Evolutionary conservation across 2,113 vertebrate species (phyloP).

Genomic region (Thalassoma bifasciatum): DNA sequence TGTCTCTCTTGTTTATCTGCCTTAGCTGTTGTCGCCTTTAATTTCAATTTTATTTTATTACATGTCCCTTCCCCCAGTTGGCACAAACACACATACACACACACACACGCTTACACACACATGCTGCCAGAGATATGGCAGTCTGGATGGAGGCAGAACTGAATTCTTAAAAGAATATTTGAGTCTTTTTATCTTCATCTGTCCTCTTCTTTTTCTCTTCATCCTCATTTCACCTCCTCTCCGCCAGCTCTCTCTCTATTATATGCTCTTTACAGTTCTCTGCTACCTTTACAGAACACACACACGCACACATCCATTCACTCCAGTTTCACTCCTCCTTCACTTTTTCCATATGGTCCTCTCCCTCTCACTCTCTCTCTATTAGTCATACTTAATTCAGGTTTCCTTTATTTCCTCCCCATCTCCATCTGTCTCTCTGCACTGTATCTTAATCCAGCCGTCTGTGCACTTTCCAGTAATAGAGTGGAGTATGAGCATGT

Average conservation of each 20-base stretch:
- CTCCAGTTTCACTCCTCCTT: neutral
- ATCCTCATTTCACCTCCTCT: slow-evolving; percentile 30
- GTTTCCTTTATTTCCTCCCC: slow-evolving; percentile 27
- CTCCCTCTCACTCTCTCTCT: neutral
- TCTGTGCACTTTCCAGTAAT: slow-evolving; percentile 51
- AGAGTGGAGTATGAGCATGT: slow-evolving; percentile 11
- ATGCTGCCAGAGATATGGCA: slow-evolving; percentile 38
- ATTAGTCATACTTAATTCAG: slow-evolving; percentile 2
- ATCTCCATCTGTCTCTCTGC: slow-evolving; percentile 40
- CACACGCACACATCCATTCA: neutral
- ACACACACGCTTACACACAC: too few relatives aligned
- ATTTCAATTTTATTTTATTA: slow-evolving; percentile 71
- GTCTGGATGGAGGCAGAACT: slow-evolving; percentile 52
- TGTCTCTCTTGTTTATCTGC: slow-evolving; percentile 42
- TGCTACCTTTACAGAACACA: slow-evolving; percentile 5
- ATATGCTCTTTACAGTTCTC: slow-evolving; percentile 4
- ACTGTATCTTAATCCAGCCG: slow-evolving; percentile 52
- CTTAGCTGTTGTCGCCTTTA: slow-evolving; percentile 69
- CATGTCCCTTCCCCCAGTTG: slow-evolving; percentile 14
- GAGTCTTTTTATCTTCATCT: slow-evolving; percentile 56
- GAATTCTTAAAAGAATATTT: slow-evolving; percentile 57
- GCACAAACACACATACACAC: neutral
- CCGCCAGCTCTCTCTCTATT: slow-evolving; percentile 29
- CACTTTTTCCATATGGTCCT: slow-evolving; percentile 12
- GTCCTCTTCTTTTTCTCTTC: slow-evolving; percentile 38